Evolutionary conservation across 1,140 invertebrate species (phyloP), one percentile per base, ranked within the genome.

Genomic region (Apis laboriosa): DNA sequence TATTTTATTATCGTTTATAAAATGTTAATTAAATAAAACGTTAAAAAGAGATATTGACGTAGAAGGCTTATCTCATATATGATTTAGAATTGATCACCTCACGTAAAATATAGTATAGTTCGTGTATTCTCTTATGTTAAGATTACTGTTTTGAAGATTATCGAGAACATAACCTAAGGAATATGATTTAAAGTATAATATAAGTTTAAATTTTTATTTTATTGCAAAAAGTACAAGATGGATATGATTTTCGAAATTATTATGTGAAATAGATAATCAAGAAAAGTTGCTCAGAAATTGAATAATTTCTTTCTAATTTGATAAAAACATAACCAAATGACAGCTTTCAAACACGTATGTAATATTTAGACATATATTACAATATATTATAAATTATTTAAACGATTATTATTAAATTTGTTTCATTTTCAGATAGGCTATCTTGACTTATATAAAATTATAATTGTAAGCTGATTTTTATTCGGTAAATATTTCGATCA

Each of bases 111-210:
- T 82, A 51, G 34, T 68, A 21, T 77, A 82, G 63, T 72, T 12
- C 17, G 56, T 34, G 17, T 71, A 78, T 83, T 67, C 83, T 82
- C 24, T 64, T 84, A 68, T 80, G 74, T 58, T 88, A 51, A 82
- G 68, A 88, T 85, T 74, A 77, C 85, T 73, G 58, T 85, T 88
- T 76, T 77, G 75, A 61, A 77, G 79, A 76, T 43, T 76, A 79
- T 55, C 43, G 17, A n/a, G 24, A 60, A 88, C 63, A 73, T 88
- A 88, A 88, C 87, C 86, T 88, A 60, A 73, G 68, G 64, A 8
- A 19, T 11, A 80, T n/a, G 12, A 53, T 53, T 64, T 1, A 9
- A 15, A 68, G 67, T 64, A 51, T 34, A 51, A 28, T 64, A 43
- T 51, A 60, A 12, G 17, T 66, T 19, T 51, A 17, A 77, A 34